phyloP scores from a whole-genome alignment of 2,113 vertebrate species.

The Cromileptes altivelis region DNA sequence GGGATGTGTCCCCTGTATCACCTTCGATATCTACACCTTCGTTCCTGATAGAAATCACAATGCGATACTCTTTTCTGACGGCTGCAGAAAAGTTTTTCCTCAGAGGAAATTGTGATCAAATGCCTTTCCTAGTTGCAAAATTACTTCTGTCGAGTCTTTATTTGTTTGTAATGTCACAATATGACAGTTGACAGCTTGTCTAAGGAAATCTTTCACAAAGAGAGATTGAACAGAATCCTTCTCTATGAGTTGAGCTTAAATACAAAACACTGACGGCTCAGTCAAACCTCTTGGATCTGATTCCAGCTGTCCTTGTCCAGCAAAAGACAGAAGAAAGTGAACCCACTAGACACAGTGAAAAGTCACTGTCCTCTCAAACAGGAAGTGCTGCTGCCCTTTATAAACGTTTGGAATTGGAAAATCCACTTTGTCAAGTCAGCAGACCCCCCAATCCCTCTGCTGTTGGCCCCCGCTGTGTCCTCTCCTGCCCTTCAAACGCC shows the following conservation, averaged over 20 bases:
- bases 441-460: conserved; percentile 5
- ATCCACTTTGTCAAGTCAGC: conserved; percentile 55
- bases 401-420: conserved; percentile 16
- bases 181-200: too few species aligned
- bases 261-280: background rate
- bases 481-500: conserved; percentile 63
- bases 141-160: too few species aligned
- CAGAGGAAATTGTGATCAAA: too few species aligned
- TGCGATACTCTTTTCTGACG: too few species aligned
- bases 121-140: too few species aligned
- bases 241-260: background rate
- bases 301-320: background rate
- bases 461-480: conserved; percentile 52
- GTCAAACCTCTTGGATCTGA: background rate
- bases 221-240: too few species aligned
- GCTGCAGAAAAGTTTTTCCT: too few species aligned
- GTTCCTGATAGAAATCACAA: too few species aligned
- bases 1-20: too few species aligned
- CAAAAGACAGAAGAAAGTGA: background rate
- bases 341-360: background rate
- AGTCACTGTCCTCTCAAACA: background rate
- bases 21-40: too few species aligned
- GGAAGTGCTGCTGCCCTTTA: conserved; percentile 27
- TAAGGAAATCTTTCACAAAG: too few species aligned
- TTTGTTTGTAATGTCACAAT: too few species aligned